Evolutionary conservation across 1,140 invertebrate genomes (phyloP), one percentile per base, ranked within the genome.

Genomic region (Idris sp.): DNA sequence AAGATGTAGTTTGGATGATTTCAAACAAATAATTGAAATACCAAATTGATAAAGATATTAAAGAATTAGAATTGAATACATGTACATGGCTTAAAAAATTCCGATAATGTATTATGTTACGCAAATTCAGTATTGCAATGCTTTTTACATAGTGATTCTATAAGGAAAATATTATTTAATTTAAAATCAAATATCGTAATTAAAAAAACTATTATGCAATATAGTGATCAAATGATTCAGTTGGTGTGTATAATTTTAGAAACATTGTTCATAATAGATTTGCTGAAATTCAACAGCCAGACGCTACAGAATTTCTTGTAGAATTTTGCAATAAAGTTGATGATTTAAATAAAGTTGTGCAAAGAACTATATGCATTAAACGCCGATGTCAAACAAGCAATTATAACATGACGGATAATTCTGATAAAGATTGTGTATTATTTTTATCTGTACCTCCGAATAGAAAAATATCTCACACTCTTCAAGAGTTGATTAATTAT

Each of bases 111-210:
- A 46, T 49, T 30, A 6, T 49, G 46, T 49, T 49, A 49, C 11
- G 46, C 46, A 35, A 33, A 35, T 35, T 16, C 30, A 19, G 16
- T 49, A 35, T 10, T 49, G 6, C 26, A 46, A 13, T 46, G 10
- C n/a, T 6, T 46, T 9, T 31, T 46, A 16, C 43, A 46, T 46
- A 35, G 46, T 35, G 11, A 31, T 30, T 16, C 15, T 2, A 46
- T 31, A 15, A 46, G 43, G 16, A 13, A 31, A 14, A 1, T 6
- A 1, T 30, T 46, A 15, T 16, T 30, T 16, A 28, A 31, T 6
- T 30, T 46, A 46, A 26, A 46, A 3, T 40, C 36, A 18, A 40
- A 18, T 18, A 3, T 18, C 19, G 11, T 10, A n/a, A 2, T 40
- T 9, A 40, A 40, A 40, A 16, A 4, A 3, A 2, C n/a, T 9